A percentile compares a stretch with the other conserved stretches of the same genome.
These are phyloP conservation scores for Thamnaconus septentrionalis DNA, from an alignment of 2,113 vertebrate genomes.

Conservation along the genomic window DNA sequence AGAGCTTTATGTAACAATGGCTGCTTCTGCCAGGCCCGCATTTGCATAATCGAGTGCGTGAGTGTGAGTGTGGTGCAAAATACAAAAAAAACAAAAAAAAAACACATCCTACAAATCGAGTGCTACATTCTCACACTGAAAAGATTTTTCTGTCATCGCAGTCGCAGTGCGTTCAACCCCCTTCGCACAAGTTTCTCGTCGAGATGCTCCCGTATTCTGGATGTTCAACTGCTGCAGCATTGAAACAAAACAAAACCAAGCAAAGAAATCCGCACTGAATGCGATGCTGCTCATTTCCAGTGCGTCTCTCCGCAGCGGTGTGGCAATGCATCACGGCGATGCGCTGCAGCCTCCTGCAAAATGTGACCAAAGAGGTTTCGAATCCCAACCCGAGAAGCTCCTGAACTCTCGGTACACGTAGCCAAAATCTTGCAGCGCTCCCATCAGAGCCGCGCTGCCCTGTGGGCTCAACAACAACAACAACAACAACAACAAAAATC, in stretches of 20 bases:
- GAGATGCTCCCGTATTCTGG: neutral
- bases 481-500: neutral
- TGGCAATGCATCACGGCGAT: neutral
- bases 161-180: neutral
- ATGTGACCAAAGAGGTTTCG: neutral
- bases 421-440: too few relatives aligned
- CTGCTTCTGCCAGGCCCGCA: neutral
- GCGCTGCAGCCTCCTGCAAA: neutral
- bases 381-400: too few relatives aligned
- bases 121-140: neutral
- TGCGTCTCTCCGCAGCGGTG: conserved; percentile 6
- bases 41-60: neutral
- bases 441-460: conserved; percentile 14
- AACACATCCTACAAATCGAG: neutral
- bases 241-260: conserved; percentile 1
- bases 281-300: conserved; percentile 1
- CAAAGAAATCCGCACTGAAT: neutral
- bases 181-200: conserved; percentile 6
- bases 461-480: conserved; percentile 5
- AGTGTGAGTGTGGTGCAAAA: neutral
- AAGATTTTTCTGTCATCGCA: neutral
- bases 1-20: neutral
- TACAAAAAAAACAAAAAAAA: conserved; percentile 6
- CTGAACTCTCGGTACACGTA: too few relatives aligned
- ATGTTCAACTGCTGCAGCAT: neutral